Evolutionary conservation across 2,888 invertebrate genomes (phyloP), one percentile per base, ranked within the genome.

Genomic region (Pterobdella sp.): DNA sequence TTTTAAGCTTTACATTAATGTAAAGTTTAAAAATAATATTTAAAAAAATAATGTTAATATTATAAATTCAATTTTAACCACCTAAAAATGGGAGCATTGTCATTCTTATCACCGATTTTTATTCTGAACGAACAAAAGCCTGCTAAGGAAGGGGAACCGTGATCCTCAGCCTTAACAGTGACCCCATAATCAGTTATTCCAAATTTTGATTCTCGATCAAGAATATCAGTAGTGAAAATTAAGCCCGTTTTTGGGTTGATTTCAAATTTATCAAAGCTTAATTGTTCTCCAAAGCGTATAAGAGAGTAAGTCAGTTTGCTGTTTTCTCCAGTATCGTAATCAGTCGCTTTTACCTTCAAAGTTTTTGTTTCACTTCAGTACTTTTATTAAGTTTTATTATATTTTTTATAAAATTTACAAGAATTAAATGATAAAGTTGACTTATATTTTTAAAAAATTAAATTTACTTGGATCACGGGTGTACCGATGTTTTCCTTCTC

Each of bases 121-220:
- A 82, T 79, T 73, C 79, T 78, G 83, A 98, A 97, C 1, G 96
- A 96, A 84, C 98, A 98, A 78, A 97, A 76, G 35, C 97, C 96
- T 85, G 96, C 97, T 78, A 98, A 85, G 0, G 94, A 94, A 0
- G 96, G 95, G 83, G 94, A 93, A 29, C 96, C 98, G 83, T 95
- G 92, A 88, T 98, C 98, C 0, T 94, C 94, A 3, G 96, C 98
- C 85, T 96, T 95, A 0, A 96, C 93, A 0, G 95, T 96, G 14
- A 83, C 78, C 0, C 81, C 78, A 60, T 78, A 79, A 31, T 78
- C 79, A 26, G 80, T 78, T 29, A 78, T 76, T 7, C 80, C 80
- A 3, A 76, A 77, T 22, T 78, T 76, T 3, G 76, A 77, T 75
- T 96, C 96, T 76, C 95, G 89, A 85, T 96, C 94, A 82, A 96